Percentiles rank a stretch among this genome's conserved stretches.
Evolutionary conservation across 1,140 invertebrate species (phyloP).

Genomic region (Manduca sexta): DNA sequence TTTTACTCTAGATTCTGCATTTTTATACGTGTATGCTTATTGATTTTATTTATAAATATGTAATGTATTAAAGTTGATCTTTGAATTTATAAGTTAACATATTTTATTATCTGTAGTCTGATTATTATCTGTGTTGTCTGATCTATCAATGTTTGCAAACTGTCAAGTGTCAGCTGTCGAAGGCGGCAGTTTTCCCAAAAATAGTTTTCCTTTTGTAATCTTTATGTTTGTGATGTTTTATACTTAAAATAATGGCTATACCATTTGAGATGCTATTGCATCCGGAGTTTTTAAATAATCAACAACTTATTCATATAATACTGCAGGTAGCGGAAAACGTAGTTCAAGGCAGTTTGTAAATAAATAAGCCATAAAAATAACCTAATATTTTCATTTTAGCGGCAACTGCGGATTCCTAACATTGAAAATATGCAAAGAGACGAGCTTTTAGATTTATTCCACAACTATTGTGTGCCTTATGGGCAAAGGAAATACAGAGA

Average conservation of each 20-base stretch:
- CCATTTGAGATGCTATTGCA: slow-evolving; percentile 58
- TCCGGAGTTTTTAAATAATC: slow-evolving; percentile 52
- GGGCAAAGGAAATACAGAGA: slow-evolving; percentile 58
- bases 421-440: slow-evolving; percentile 41
- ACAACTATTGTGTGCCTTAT: slow-evolving; percentile 55
- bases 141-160: too few relatives aligned
- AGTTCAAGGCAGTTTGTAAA: neutral
- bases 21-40: too few relatives aligned
- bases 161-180: too few relatives aligned
- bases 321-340: slow-evolving; percentile 36
- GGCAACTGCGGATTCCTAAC: slow-evolving; percentile 45
- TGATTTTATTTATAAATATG: too few relatives aligned
- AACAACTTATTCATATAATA: slow-evolving; percentile 50
- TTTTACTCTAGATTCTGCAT: too few relatives aligned
- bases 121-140: too few relatives aligned
- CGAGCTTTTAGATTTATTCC: slow-evolving; percentile 54
- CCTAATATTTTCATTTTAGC: slow-evolving; percentile 27
- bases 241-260: slow-evolving; percentile 31
- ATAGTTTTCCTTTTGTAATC: slow-evolving; percentile 7
- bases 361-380: neutral
- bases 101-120: too few relatives aligned
- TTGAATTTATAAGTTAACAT: too few relatives aligned
- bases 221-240: slow-evolving; percentile 7
- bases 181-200: neutral
- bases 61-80: too few relatives aligned